Evolutionary conservation across 2,888 invertebrate species (phyloP), one percentile per base, ranked within the genome.

Genomic region (Xanthorhoe spadicearia): DNA sequence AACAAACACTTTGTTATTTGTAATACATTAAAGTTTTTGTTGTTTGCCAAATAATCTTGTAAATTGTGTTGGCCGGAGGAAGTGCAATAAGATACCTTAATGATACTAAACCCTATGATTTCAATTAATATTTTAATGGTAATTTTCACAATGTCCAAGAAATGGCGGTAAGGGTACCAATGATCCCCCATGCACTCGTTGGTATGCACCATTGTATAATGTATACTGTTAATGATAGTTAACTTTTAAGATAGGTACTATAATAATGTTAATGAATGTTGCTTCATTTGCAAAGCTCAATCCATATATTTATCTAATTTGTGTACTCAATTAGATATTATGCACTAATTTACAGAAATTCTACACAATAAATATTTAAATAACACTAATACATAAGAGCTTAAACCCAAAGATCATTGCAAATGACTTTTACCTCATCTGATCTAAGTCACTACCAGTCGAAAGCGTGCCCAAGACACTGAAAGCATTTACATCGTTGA

Each of bases 91-190:
- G 32, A 13, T 49, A 13, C 2, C 10, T 13, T 43, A 48, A 48
- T 15, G 13, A 6, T n/a, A n/a, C n/a, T n/a, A 17, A 17, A 48
- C 15, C 15, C 6, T 48, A 48, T 46, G 15, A 15, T 48, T 48
- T 43, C 13, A 28, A 9, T 10, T 13, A 52, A 66, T 55, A 64
- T 72, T 70, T 74, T 73, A 79, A 84, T 90, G 92, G 89, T 92
- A 92, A 92, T 93, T 92, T 92, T 92, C 92, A 91, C 92, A 77
- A 89, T 92, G 92, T 91, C 92, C 92, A 91, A 90, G 73, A 60
- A 80, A 88, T 88, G 92, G 92, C 88, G 84, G 83, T 83, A 90
- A 91, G 92, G 92, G 89, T 92, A 89, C 38, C 71, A 70, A 71
- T 62, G 83, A 85, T 87, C 87, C 88, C 88, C 88, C 86, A 80